Base-by-base conservation (phyloP, 2,888 invertebrate genomes). In the Lycocerus yunnanus region DNA sequence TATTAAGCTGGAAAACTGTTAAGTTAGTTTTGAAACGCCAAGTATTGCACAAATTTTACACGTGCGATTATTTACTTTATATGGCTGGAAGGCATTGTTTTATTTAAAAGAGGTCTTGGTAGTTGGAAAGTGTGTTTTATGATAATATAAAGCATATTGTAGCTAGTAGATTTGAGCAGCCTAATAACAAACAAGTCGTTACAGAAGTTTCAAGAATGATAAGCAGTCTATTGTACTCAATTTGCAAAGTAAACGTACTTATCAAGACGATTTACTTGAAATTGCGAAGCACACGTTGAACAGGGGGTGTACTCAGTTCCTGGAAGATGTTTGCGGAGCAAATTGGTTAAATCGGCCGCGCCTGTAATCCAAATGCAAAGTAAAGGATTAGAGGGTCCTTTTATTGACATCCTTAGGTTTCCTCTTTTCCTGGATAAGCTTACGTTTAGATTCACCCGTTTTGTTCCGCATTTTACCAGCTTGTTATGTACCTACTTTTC, bases 331-430 rank as follows among this genome's bases (percentile, higher is more conserved):
- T 85, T 85, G 84, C 83, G 81, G 83, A 84, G 82, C 84, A 85
- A 85, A 85, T 85, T 85, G 85, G 84, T 84, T 85, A 85, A 85
- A 85, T 85, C 85, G 85, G 83, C 84, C 84, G 83, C 80, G 83
- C 81, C 82, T 81, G 84, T 84, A 84, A 85, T 84, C 84, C 83
- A 83, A 83, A 84, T 83, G 84, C 85, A 84, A 84, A 84, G 84
- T 84, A 83, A 84, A 84, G 85, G 85, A 85, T 84, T 85, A 83
- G 81, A 82, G 80, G 81, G 81, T 75, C 81, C 81, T 82, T 83
- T 82, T 83, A 83, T 83, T 83, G 83, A 83, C 83, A 82, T 82
- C 82, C 79, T 78, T 77, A 75, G 72, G 77, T 78, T 76, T 74
- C 76, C 74, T 75, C 76, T 73, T 76, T 76, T 76, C 76, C 73